phyloP scores from a whole-genome alignment of 2,113 vertebrate species.

The Oreocharis arfaki region DNA sequence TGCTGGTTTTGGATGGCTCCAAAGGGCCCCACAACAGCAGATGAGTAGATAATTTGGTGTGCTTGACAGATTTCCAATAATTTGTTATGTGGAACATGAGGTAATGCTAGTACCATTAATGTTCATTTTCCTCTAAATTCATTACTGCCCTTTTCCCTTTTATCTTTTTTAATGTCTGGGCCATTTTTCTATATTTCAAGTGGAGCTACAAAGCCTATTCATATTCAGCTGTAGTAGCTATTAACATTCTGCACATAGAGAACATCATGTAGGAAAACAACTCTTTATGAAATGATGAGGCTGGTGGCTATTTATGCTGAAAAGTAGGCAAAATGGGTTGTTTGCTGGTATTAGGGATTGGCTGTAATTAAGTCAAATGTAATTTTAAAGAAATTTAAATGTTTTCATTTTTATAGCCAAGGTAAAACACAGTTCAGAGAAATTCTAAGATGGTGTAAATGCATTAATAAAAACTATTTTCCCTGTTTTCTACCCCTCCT shows the following conservation, averaged over 20 bases:
- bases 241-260: conserved; percentile 85
- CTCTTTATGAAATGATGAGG: conserved; percentile 75
- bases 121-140: conserved; percentile 99
- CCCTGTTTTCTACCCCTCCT: neutral
- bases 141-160: conserved; percentile 99
- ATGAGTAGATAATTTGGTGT: conserved; percentile 99
- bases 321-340: conserved; percentile 60
- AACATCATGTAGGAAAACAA: conserved; percentile 76
- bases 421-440: conserved; percentile 70
- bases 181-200: conserved; percentile 94
- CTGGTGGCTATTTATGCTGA: conserved; percentile 57
- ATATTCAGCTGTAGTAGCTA: conserved; percentile 80
- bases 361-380: conserved; percentile 74
- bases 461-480: conserved; percentile 1
- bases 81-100: conserved; percentile 99
- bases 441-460: conserved; percentile 63
- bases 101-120: conserved; percentile 99
- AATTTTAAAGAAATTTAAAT: conserved; percentile 83
- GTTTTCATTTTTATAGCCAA: conserved; percentile 74
- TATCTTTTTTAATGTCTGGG: conserved; percentile 95
- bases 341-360: conserved; percentile 65
- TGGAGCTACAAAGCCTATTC: conserved; percentile 88
- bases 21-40: conserved; percentile 87
- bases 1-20: conserved; percentile 97
- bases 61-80: conserved; percentile 99